Conservation (phyloP, 1,140 invertebrate species). For the Drosophila lacertosa region DNA sequence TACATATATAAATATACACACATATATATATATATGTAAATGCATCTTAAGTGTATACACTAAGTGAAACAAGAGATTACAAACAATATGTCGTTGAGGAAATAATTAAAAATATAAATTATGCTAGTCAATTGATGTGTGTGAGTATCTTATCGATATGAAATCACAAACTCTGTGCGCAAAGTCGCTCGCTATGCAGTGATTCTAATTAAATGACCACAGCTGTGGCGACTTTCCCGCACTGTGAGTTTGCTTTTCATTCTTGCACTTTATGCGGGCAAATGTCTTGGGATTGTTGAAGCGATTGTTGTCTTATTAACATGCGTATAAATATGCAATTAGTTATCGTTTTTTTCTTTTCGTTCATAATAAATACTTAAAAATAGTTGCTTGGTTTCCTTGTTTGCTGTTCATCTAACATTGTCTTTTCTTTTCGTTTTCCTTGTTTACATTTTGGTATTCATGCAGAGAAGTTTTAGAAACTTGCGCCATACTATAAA, state of each 20-base stretch:
- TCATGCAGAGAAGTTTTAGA: slow-evolving; percentile 59
- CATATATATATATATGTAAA: slow-evolving; percentile 10
- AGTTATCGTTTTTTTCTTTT: slow-evolving; percentile 11
- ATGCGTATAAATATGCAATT: slow-evolving; percentile 41
- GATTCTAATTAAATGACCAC: not conserved
- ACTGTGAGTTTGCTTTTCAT: slow-evolving; percentile 12
- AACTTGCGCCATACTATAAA: slow-evolving; percentile 49
- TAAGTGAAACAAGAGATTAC: slow-evolving; percentile 34
- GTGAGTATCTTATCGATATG: slow-evolving; percentile 47
- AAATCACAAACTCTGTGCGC: slow-evolving; percentile 2
- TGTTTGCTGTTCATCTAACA: slow-evolving; percentile 1
- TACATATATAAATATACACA: slow-evolving; percentile 12
- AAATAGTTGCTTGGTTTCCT: slow-evolving; percentile 33
- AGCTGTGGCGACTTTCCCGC: slow-evolving; percentile 4
- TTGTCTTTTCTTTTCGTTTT: slow-evolving; percentile 15
- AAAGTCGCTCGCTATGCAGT: not conserved
- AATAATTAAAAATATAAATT: slow-evolving; percentile 16
- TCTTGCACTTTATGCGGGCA: slow-evolving; percentile 28
- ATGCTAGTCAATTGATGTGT: slow-evolving; percentile 38
- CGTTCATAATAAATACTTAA: slow-evolving; percentile 61
- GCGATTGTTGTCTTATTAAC: slow-evolving; percentile 40
- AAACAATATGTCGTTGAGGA: slow-evolving; percentile 23
- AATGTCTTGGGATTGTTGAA: slow-evolving; percentile 48
- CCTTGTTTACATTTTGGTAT: slow-evolving; percentile 39
- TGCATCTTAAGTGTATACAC: slow-evolving; percentile 17